phyloP scores from a whole-genome alignment of 2,888 invertebrate species.

The Pachydiplax longipennis region DNA sequence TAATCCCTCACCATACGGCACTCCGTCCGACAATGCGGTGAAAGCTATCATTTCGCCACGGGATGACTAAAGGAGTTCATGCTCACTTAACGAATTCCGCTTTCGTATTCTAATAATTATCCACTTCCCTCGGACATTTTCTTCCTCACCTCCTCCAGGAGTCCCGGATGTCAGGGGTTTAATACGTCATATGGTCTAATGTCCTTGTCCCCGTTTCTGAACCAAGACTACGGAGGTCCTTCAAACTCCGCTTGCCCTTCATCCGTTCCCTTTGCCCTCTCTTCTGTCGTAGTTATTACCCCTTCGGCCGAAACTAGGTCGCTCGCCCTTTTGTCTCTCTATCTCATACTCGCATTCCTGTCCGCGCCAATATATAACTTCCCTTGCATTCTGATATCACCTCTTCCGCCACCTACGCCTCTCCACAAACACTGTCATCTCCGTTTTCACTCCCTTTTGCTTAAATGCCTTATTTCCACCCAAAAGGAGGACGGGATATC shows the following conservation, averaged over 20 bases:
- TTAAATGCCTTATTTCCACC: not conserved
- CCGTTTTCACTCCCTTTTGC: not conserved
- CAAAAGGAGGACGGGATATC: too few relatives aligned
- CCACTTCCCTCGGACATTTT: not conserved
- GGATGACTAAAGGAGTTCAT: too few relatives aligned
- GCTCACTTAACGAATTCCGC: too few relatives aligned
- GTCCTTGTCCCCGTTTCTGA: not conserved
- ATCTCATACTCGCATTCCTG: not conserved
- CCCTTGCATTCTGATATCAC: not conserved
- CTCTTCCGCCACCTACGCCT: not conserved
- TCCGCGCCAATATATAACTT: not conserved
- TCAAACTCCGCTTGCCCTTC: not conserved
- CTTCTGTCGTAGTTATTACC: not conserved
- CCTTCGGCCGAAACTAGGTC: not conserved
- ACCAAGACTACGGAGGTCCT: not conserved
- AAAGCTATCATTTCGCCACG: too few relatives aligned
- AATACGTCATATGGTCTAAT: not conserved
- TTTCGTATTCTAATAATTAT: not conserved
- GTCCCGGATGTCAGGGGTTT: not conserved
- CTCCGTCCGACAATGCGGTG: too few relatives aligned
- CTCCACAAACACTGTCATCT: not conserved
- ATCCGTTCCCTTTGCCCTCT: not conserved
- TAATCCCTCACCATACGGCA: too few relatives aligned
- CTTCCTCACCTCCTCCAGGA: not conserved
- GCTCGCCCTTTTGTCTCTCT: not conserved